Base-by-base conservation (phyloP, 1,140 invertebrate species). In the Nomia melanderi region DNA sequence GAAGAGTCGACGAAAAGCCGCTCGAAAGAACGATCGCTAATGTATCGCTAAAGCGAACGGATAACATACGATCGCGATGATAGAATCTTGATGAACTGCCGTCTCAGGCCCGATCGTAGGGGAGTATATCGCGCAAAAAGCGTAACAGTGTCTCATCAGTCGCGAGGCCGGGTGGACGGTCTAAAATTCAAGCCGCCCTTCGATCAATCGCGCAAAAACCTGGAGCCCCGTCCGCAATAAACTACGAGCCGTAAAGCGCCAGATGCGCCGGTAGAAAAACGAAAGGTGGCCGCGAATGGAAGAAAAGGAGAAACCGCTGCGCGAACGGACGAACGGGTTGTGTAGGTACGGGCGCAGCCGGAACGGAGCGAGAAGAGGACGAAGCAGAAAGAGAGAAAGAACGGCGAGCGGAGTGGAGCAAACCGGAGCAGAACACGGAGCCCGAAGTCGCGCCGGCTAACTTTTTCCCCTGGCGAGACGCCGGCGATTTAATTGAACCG, bases 401-500 rank as follows among this genome's bases (percentile, higher is more conserved):
- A n/a, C n/a, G n/a, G n/a, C n/a, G n/a, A n/a, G n/a, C n/a, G n/a
- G n/a, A n/a, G n/a, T n/a, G n/a, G n/a, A n/a, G n/a, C n/a, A n/a
- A n/a, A n/a, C n/a, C n/a, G n/a, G n/a, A n/a, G n/a, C n/a, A n/a
- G n/a, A n/a, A n/a, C n/a, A n/a, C n/a, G n/a, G n/a, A n/a, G n/a
- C n/a, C n/a, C n/a, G n/a, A n/a, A n/a, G n/a, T n/a, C n/a, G n/a
- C n/a, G 7, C 9, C 25, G n/a, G 47, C 14, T 31, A 57, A 57
- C 54, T 57, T 57, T 57, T 29, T 29, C 23, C 62, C 17, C 23
- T 9, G 23, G 4, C 33, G 27, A 12, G 62, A 27, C 62, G 50
- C 33, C 4, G 56, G 17, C n/a, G 47, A 66, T 74, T 74, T 66
- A 74, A 74, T 74, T 66, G 72, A 74, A 74, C 36, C 36, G 3